phyloP scores from a whole-genome alignment of 2,113 vertebrate genomes.

The Nothoprocta perdicaria region DNA sequence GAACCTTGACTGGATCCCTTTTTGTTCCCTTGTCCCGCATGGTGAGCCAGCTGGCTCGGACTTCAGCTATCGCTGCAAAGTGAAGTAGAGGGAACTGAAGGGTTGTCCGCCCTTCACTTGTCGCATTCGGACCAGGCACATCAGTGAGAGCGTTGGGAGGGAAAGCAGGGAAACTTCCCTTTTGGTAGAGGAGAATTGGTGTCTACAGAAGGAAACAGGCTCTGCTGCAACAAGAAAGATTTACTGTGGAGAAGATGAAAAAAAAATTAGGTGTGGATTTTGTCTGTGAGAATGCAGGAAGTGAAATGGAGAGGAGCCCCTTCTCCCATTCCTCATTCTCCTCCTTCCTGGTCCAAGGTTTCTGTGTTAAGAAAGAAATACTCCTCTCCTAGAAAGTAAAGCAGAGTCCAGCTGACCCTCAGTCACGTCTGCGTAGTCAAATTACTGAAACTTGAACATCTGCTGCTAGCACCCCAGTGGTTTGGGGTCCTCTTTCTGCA shows the following conservation, averaged over 20 bases:
- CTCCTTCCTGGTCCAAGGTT: neutral
- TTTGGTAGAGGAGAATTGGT: neutral
- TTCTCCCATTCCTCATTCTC: fast-evolving
- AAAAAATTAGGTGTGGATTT: neutral
- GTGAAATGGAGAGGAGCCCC: neutral
- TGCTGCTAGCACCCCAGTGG: neutral
- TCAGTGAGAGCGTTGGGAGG: neutral
- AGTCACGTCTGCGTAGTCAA: neutral
- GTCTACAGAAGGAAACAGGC: neutral
- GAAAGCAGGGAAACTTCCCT: neutral
- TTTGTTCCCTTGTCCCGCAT: neutral
- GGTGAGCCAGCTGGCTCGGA: neutral
- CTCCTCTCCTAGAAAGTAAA: neutral
- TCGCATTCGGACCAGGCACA: neutral
- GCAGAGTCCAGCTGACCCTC: neutral
- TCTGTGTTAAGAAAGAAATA: neutral
- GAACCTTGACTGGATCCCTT: neutral
- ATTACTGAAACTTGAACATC: neutral
- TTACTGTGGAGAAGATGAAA: neutral
- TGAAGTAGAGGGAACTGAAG: neutral
- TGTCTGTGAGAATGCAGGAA: neutral
- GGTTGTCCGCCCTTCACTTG: neutral
- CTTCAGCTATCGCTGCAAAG: fast-evolving
- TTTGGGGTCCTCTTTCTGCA: neutral
- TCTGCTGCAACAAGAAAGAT: neutral